These are phyloP conservation scores for Ceuthmochares aereus DNA, from an alignment of 2,113 vertebrate species.

Conservation along the genomic window DNA sequence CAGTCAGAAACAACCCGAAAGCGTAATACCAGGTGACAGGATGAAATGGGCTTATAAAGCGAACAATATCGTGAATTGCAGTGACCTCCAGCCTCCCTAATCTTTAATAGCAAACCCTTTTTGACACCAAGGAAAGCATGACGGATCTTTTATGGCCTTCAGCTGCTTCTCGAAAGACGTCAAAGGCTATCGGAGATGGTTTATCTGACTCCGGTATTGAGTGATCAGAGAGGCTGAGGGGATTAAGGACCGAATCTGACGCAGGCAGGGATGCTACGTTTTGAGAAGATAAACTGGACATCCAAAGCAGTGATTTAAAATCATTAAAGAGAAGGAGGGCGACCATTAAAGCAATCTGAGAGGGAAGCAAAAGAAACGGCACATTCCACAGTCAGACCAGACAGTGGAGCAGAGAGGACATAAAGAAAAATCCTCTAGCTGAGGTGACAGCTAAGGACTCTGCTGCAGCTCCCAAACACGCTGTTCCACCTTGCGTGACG, in stretches of 20 bases:
- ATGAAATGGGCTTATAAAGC: constrained; percentile 6
- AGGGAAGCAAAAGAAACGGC: not conserved
- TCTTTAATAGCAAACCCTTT: constrained; percentile 5
- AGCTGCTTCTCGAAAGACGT: not conserved
- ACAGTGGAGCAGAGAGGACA: accelerated
- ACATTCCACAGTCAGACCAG: not conserved
- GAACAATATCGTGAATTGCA: not conserved
- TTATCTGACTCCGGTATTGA: not conserved
- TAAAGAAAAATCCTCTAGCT: not conserved
- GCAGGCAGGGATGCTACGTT: not conserved
- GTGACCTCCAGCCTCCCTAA: constrained; percentile 7
- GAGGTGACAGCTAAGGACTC: not conserved
- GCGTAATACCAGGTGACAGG: not conserved
- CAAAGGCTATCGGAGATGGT: not conserved
- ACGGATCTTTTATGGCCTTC: not conserved
- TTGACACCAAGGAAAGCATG: constrained; percentile 29
- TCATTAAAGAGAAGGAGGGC: not conserved
- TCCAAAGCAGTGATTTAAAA: not conserved
- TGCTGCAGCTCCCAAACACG: not conserved
- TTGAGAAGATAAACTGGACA: not conserved
- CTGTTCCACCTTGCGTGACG: not conserved
- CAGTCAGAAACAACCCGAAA: not conserved
- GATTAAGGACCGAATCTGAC: not conserved
- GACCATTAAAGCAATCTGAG: not conserved
- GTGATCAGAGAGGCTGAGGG: not conserved